Base-by-base conservation (phyloP, 2,113 vertebrate genomes). In the Clarias macrocephalus region DNA sequence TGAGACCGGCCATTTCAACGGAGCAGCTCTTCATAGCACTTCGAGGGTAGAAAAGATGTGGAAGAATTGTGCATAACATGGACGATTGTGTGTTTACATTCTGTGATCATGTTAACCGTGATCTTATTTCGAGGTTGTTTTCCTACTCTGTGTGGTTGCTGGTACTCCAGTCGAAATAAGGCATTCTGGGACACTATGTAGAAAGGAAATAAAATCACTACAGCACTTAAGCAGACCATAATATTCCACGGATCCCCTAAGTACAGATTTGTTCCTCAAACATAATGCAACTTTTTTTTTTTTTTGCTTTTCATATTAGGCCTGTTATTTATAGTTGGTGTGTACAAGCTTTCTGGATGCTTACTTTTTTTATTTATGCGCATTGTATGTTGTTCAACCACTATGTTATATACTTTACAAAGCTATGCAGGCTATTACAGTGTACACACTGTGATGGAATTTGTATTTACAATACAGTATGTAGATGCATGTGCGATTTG, bases 21-120 rank as follows among this genome's bases (percentile, higher is more conserved):
- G 83, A 84, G 80, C 66, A 56, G 81, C 85, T 88, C 86, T 85
- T 80, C 84, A 70, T 48, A 62, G 77, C 56, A 72, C 85, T 70
- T 77, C 81, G 83, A 72, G 82, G 90, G 80, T 66, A 77, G 56
- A 89, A 77, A 82, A 63, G 68, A 13, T 73, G 88, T 37, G 42
- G 52, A 88, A 89, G 84, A 83, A 68, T 89, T 88, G 2, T 80
- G 33, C 62, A 86, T 82, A 60, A 59, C 15, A 54, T 28, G n/a
- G 54, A 52, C 11, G 42, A 84, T 86, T 85, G 85, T 83, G 15
- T 0, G 2, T 15, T 16, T 16, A 9, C 13, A 70, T 86, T n/a
- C 33, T 60, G 81, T 84, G 52, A 60, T n/a, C 10, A 83, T 57
- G 57, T 54, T 18, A 85, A 79, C 33, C 56, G 56, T 57, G 19